phyloP scores from a whole-genome alignment of 2,888 invertebrate genomes.

The Zeuzera pyrina region DNA sequence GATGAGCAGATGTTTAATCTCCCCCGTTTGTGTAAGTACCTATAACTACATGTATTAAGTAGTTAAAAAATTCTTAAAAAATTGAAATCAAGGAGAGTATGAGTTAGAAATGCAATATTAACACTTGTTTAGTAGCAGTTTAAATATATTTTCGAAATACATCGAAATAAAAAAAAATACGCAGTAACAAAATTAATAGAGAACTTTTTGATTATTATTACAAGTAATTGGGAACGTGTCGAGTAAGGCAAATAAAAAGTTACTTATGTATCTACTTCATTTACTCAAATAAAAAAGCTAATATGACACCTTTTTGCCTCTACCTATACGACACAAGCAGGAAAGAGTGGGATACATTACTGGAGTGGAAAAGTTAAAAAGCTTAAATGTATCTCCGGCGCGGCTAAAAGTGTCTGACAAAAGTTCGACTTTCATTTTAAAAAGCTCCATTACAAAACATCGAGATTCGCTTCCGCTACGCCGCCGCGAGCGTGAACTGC shows the following conservation, averaged over 20 bases:
- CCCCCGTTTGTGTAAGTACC: no score
- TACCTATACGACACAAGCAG: conserved; percentile 54
- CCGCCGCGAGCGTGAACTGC: conserved; percentile 52
- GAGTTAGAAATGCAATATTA: conserved; percentile 76
- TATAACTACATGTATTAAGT: no score
- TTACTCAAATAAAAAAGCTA: conserved; percentile 54
- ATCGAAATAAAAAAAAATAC: conserved; percentile 50
- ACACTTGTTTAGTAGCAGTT: conserved; percentile 66
- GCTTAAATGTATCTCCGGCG: conserved; percentile 72
- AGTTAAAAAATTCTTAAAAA: no score
- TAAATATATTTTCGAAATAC: conserved; percentile 70
- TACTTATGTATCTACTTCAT: no score
- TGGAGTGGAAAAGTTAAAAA: conserved; percentile 73
- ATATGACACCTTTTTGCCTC: conserved; percentile 41
- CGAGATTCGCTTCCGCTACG: conserved; percentile 70
- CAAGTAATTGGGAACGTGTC: conserved; percentile 37
- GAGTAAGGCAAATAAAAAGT: conserved; percentile 54
- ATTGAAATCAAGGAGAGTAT: conserved; percentile 26
- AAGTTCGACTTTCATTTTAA: conserved; percentile 74
- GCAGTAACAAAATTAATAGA: conserved; percentile 38
- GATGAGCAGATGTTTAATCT: no score
- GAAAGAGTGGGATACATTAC: conserved; percentile 69
- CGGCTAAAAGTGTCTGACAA: conserved; percentile 74
- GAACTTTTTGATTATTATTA: conserved; percentile 54
- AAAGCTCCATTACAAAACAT: conserved; percentile 74